Conservation (phyloP, 1,140 invertebrate species). For the Sesamia nonagrioides region DNA sequence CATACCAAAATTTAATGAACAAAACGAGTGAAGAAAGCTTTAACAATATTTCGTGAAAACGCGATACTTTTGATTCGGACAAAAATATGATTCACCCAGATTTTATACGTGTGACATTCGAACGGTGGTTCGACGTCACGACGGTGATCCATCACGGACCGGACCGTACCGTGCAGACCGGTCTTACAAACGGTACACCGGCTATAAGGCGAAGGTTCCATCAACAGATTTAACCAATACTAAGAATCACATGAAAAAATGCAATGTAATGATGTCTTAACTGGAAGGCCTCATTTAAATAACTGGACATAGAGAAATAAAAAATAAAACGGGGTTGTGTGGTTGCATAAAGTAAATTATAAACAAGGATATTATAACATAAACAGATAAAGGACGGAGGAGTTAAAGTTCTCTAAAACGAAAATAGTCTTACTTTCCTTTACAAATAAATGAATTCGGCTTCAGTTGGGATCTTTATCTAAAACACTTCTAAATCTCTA, state of each 20-base stretch:
- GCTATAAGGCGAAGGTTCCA: conserved; percentile 43
- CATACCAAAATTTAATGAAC: neutral
- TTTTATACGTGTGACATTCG: conserved; percentile 51
- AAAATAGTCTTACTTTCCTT: too few species aligned
- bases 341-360: too few species aligned
- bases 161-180: conserved; percentile 50
- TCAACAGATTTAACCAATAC: conserved; percentile 16
- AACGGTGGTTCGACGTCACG: conserved; percentile 60
- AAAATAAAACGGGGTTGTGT: neutral
- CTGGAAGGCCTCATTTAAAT: neutral
- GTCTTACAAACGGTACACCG: conserved; percentile 62
- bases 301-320: neutral
- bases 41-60: conserved; percentile 44
- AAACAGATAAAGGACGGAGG: too few species aligned
- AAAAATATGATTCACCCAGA: conserved; percentile 49
- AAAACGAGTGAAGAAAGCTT: neutral
- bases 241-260: conserved; percentile 19
- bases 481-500: neutral
- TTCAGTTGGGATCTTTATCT: neutral
- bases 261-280: neutral
- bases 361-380: too few species aligned
- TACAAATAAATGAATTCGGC: too few species aligned
- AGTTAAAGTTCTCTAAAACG: too few species aligned
- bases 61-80: conserved; percentile 49
- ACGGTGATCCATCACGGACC: conserved; percentile 61